A percentile compares a stretch with the other conserved stretches of the same genome.
Evolutionary conservation across 2,113 vertebrate genomes (phyloP).

Genomic region (Tupaia chinensis): DNA sequence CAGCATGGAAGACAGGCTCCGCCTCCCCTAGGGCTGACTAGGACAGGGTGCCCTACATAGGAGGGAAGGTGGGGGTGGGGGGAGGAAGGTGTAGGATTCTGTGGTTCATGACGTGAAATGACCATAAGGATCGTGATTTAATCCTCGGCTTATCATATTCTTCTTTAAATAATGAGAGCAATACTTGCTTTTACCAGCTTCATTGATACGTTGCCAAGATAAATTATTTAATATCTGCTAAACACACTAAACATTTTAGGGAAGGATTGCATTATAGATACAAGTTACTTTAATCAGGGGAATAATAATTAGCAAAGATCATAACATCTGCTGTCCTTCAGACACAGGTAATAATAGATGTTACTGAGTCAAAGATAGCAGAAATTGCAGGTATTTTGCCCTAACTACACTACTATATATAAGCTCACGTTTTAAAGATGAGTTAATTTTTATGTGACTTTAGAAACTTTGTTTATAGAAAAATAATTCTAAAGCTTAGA

Average conservation of each 20-base stretch:
- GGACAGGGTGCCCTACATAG: neutral
- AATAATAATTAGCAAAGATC: slow-evolving; percentile 48
- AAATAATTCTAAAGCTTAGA: slow-evolving; percentile 70
- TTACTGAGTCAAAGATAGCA: slow-evolving; percentile 26
- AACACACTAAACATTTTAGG: slow-evolving; percentile 22
- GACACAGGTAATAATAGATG: neutral
- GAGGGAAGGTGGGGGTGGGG: neutral
- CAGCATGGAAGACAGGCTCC: neutral
- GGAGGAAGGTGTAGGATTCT: neutral
- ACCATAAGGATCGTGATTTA: neutral
- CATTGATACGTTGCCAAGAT: slow-evolving; percentile 39
- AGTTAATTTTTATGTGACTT: slow-evolving; percentile 60
- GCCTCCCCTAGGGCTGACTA: neutral
- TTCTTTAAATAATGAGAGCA: slow-evolving; percentile 57
- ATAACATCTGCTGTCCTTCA: neutral
- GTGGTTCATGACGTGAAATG: slow-evolving; percentile 6
- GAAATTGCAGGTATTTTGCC: slow-evolving; percentile 22
- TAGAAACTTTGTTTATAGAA: slow-evolving; percentile 64
- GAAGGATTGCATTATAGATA: slow-evolving; percentile 2
- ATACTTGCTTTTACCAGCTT: slow-evolving; percentile 12
- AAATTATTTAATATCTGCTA: slow-evolving; percentile 67
- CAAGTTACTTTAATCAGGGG: slow-evolving; percentile 46
- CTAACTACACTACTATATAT: neutral
- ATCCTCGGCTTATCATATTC: slow-evolving; percentile 42
- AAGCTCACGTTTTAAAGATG: slow-evolving; percentile 53